Base-by-base conservation (phyloP, 2,113 vertebrate genomes). In the Saccopteryx leptura region DNA sequence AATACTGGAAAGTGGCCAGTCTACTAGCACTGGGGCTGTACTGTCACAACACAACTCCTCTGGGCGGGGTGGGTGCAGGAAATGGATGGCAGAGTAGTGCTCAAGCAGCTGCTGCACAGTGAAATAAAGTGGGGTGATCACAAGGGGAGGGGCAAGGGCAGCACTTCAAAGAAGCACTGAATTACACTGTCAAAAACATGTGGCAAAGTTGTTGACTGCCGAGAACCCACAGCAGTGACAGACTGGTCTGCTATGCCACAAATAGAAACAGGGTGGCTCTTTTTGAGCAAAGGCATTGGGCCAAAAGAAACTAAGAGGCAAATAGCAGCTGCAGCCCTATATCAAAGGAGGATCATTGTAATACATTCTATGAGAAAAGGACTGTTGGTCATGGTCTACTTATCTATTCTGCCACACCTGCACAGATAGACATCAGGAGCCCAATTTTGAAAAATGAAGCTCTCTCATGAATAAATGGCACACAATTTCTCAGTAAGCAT, bases 151-250 rank as follows among this genome's bases (percentile, higher is more conserved):
- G 46, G 9, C 10, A n/a, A 63, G 54, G 65, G 81, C 68, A 50
- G 83, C 60, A 71, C 93, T 96, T 95, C 79, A 91, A 71, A 76
- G 90, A 61, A 81, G 28, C 89, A 56, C 58, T 87, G 79, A 72
- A 91, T 91, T 89, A 87, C 89, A 93, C 82, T 90, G 60, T 92
- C 68, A 61, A 31, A 88, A 95, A 78, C 89, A 87, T 54, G 81
- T 65, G 88, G 93, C 86, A 66, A 95, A 91, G 78, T 69, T 85
- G 80, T 95, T 97, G 93, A 91, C 89, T 96, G 81, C 80, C 39
- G 91, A 84, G 91, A 94, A 96, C 60, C 63, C 75, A 76, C 82
- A 72, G 83, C 39, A 84, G 88, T 50, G 68, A 86, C 83, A 93
- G 76, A 78, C 90, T 90, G 75, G 79, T 87, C 76, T 76, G 39